A percentile compares a stretch with the other conserved stretches of the same genome.
These are phyloP conservation scores for Frieseomelitta varia DNA, from an alignment of 1,140 invertebrate genomes.

Conservation along the genomic window DNA sequence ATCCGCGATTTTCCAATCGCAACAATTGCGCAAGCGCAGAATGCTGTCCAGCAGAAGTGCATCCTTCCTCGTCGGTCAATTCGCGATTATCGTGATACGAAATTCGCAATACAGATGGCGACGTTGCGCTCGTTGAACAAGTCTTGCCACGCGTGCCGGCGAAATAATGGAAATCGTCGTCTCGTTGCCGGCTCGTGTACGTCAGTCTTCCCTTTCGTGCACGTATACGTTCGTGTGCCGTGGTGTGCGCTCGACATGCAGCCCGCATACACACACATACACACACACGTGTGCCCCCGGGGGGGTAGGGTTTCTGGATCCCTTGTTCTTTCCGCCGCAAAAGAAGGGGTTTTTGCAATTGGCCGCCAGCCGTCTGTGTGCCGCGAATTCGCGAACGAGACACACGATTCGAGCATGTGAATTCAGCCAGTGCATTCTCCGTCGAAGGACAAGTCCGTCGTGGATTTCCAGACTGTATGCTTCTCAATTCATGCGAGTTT, in stretches of 20 bases:
- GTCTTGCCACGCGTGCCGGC: slow-evolving; percentile 35
- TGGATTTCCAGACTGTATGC: slow-evolving; percentile 4
- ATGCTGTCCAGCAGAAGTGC: too few relatives aligned
- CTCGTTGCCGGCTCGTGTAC: slow-evolving; percentile 42
- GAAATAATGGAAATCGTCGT: slow-evolving; percentile 35
- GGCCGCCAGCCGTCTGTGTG: slow-evolving; percentile 25
- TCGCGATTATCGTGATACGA: slow-evolving; percentile 11
- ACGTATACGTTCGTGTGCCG: not conserved
- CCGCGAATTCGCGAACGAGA: slow-evolving; percentile 44
- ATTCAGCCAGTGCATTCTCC: slow-evolving; percentile 1
- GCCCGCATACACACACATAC: not conserved
- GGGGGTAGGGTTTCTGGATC: slow-evolving; percentile 24
- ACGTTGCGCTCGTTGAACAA: not conserved
- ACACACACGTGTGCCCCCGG: not conserved
- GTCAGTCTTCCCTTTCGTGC: slow-evolving; percentile 17
- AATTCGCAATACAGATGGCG: slow-evolving; percentile 50
- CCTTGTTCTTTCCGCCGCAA: slow-evolving; percentile 29
- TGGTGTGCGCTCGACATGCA: slow-evolving; percentile 16
- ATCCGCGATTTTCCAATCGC: not conserved
- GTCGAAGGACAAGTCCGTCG: slow-evolving; percentile 16
- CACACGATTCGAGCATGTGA: slow-evolving; percentile 1
- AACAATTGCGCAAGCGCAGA: slow-evolving; percentile 13
- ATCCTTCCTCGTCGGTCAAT: slow-evolving; percentile 32
- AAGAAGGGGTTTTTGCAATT: slow-evolving; percentile 38
- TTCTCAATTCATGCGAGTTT: not conserved